Evolutionary conservation across 2,113 vertebrate genomes (phyloP).

Genomic region (Glaucidium brasilianum): DNA sequence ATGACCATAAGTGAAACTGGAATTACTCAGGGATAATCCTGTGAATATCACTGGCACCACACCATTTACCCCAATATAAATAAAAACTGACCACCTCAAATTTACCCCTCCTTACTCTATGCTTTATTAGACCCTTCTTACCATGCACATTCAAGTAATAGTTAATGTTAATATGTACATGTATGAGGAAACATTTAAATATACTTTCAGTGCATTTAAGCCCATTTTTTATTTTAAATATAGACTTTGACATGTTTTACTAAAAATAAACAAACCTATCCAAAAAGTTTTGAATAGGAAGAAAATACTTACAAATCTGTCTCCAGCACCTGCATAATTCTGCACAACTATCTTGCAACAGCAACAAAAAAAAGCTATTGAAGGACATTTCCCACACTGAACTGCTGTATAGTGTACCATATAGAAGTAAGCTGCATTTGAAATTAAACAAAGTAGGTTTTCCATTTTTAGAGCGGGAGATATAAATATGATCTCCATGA

Average conservation of each 20-base stretch:
- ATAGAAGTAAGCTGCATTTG: neutral
- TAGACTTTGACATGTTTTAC: neutral
- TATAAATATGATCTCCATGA: neutral
- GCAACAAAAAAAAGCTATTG: neutral
- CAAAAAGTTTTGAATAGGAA: neutral
- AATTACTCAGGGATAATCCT: neutral
- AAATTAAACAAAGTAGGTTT: neutral
- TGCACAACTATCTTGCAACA: neutral
- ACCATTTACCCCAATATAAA: neutral
- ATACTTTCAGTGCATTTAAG: neutral
- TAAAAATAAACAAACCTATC: neutral
- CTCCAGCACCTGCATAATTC: neutral
- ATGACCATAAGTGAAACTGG: neutral
- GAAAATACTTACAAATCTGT: neutral
- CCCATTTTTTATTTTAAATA: neutral
- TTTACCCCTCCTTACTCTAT: neutral
- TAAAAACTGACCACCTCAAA: neutral
- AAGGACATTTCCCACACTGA: neutral
- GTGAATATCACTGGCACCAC: neutral
- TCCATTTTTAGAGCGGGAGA: neutral
- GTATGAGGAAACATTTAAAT: neutral
- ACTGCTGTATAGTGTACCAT: neutral
- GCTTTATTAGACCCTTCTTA: neutral
- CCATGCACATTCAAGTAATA: neutral
- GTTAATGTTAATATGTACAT: neutral